Percentiles rank a stretch among this genome's conserved stretches.
Evolutionary conservation across 2,113 vertebrate species (phyloP).

Genomic region (Myrmecophaga tridactyla): DNA sequence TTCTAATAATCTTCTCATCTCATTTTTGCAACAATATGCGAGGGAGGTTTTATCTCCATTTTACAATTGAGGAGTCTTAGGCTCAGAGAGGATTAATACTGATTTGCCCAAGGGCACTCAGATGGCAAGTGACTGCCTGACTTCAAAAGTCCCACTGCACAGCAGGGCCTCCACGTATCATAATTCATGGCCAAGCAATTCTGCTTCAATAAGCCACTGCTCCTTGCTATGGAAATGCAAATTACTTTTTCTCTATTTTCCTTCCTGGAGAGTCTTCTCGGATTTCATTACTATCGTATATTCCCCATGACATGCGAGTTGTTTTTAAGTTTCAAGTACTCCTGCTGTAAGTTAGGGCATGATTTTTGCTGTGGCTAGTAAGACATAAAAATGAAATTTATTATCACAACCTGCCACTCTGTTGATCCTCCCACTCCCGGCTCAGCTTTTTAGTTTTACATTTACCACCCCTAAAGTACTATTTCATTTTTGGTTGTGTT

Average conservation of each 20-base stretch:
- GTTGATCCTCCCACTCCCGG: neutral
- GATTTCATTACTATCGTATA: neutral
- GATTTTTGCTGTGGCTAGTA: neutral
- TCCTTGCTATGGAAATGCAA: neutral
- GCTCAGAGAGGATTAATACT: neutral
- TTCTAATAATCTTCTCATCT: neutral
- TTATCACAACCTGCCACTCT: neutral
- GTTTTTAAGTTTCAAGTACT: slow-evolving; percentile 29
- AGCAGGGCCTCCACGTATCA: neutral
- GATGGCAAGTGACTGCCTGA: neutral
- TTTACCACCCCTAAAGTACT: neutral
- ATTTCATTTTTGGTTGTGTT: neutral
- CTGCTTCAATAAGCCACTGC: neutral
- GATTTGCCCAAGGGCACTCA: neutral
- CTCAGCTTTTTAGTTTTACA: neutral
- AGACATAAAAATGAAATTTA: neutral
- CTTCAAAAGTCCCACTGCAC: neutral
- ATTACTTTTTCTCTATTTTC: neutral
- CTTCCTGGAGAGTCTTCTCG: slow-evolving; percentile 18
- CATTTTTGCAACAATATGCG: neutral
- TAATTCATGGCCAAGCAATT: slow-evolving; percentile 3
- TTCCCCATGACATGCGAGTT: neutral
- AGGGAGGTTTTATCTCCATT: neutral
- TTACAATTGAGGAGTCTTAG: neutral
- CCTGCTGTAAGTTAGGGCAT: neutral